Percentiles rank a stretch among this genome's conserved stretches.
Evolutionary conservation across 2,888 invertebrate genomes (phyloP).

Genomic region (Heliconius erato): DNA sequence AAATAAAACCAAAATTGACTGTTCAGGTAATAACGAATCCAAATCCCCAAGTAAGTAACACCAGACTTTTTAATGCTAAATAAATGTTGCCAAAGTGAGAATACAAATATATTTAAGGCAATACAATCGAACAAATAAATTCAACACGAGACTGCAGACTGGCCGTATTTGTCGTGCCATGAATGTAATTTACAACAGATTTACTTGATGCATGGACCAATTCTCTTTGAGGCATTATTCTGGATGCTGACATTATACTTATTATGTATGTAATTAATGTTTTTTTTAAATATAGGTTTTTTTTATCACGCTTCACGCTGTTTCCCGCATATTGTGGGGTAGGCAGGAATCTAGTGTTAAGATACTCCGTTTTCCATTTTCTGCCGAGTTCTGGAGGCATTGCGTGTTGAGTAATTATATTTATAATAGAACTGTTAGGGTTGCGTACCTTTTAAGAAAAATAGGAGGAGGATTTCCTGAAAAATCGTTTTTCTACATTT

Average conservation of each 20-base stretch:
- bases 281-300: neutral
- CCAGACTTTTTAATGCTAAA: slow-evolving; percentile 27
- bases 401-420: too few relatives aligned
- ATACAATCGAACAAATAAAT: slow-evolving; percentile 46
- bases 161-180: slow-evolving; percentile 59
- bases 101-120: slow-evolving; percentile 40
- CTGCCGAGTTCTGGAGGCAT: too few relatives aligned
- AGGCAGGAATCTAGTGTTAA: neutral
- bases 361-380: neutral
- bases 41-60: slow-evolving; percentile 13
- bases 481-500: too few relatives aligned
- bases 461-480: too few relatives aligned
- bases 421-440: too few relatives aligned
- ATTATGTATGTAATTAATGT: slow-evolving; percentile 13
- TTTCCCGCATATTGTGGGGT: too few relatives aligned
- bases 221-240: slow-evolving; percentile 46
- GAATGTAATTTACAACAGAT: slow-evolving; percentile 63
- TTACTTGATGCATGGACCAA: slow-evolving; percentile 53
- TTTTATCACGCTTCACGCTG: neutral
- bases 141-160: slow-evolving; percentile 42
- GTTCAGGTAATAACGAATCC: neutral
- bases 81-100: slow-evolving; percentile 27
- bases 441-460: too few relatives aligned
- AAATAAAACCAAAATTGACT: neutral
- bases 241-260: slow-evolving; percentile 19